Conservation (phyloP, 1,140 invertebrate genomes). For the Panulirus ornatus region DNA sequence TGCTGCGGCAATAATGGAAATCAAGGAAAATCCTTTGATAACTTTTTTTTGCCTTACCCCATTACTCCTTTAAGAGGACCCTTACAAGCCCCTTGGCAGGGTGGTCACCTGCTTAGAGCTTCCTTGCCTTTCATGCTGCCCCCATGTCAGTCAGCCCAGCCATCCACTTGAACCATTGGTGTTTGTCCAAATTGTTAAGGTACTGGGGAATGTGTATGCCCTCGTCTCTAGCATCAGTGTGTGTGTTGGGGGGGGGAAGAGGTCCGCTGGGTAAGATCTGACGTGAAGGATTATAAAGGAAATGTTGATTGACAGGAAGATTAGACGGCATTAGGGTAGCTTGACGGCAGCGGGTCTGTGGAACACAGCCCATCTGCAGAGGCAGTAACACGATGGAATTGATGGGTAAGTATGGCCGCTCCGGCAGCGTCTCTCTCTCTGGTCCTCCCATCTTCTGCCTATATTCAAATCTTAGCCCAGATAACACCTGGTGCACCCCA, state of each 20-base stretch:
- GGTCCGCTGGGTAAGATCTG: neutral
- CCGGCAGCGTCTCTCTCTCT: neutral
- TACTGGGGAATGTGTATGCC: neutral
- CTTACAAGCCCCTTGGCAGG: neutral
- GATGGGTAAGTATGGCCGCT: too few relatives aligned
- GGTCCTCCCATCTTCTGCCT: neutral
- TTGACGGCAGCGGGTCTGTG: neutral
- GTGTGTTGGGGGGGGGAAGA: neutral
- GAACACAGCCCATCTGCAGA: neutral
- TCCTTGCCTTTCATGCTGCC: neutral
- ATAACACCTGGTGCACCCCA: neutral
- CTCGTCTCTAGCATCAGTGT: neutral
- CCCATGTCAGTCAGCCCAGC: neutral
- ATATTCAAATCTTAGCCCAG: neutral
- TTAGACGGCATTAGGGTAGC: neutral
- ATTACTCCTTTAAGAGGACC: neutral
- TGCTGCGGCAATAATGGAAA: too few relatives aligned
- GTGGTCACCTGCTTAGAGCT: too few relatives aligned
- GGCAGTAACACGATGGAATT: neutral
- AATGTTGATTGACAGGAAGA: conserved; percentile 13
- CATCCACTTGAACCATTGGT: too few relatives aligned
- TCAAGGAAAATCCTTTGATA: too few relatives aligned
- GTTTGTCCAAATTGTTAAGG: neutral
- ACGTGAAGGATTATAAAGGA: neutral
- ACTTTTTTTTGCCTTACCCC: neutral